Percentiles rank a stretch among this genome's conserved stretches.
phyloP scores from a whole-genome alignment of 1,140 invertebrate species.

The Odontomachus brunneus region DNA sequence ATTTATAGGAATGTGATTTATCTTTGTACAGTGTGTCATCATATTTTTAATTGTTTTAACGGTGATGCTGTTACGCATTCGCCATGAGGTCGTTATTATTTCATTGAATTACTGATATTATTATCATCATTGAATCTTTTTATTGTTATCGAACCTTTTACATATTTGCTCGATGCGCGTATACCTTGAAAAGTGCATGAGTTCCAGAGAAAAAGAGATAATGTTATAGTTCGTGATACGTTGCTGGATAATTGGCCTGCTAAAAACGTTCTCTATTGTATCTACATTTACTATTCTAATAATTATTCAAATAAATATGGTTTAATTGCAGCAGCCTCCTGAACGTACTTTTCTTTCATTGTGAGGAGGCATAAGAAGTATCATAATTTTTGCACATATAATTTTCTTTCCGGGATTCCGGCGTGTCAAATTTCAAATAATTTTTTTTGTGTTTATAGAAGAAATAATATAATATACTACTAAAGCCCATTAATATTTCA shows the following conservation, averaged over 20 bases:
- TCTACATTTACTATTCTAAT: conserved; percentile 78
- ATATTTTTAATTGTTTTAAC: conserved; percentile 73
- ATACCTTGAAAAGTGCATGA: conserved; percentile 53
- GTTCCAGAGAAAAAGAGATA: conserved; percentile 64
- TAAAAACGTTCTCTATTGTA: conserved; percentile 81
- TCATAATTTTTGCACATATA: neutral
- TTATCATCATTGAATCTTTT: too few species aligned
- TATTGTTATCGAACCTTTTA: conserved; percentile 59
- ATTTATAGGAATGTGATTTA: conserved; percentile 74
- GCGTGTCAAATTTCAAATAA: too few species aligned
- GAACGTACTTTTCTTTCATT: neutral
- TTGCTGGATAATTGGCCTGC: conserved; percentile 74
- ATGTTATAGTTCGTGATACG: conserved; percentile 57
- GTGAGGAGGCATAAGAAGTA: neutral
- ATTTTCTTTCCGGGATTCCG: too few species aligned
- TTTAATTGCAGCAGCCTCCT: conserved; percentile 72
- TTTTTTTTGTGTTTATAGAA: too few species aligned
- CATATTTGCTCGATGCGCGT: conserved; percentile 20
- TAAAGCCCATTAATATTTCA: too few species aligned
- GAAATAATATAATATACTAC: too few species aligned
- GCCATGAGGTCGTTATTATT: conserved; percentile 62
- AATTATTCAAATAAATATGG: conserved; percentile 82
- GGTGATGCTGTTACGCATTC: conserved; percentile 52
- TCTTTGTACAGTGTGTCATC: conserved; percentile 71
- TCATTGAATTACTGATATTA: conserved; percentile 36